Percentiles rank a stretch among this genome's conserved stretches.
Evolutionary conservation across 2,113 vertebrate genomes (phyloP).

Genomic region (cat (Felis catus)): DNA sequence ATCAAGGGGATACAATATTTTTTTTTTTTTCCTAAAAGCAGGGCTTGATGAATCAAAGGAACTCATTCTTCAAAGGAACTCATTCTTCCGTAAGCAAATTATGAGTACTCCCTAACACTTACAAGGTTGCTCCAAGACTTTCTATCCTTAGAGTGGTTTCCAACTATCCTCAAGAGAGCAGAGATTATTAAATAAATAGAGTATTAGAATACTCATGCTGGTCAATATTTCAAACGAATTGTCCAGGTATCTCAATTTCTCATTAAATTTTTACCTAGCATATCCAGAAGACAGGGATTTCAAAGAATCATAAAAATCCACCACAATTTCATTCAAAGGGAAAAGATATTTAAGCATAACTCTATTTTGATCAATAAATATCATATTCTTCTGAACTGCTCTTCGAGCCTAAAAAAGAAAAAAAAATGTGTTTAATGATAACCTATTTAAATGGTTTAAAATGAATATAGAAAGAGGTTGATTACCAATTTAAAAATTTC

Average conservation of each 20-base stretch:
- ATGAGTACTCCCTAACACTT: not conserved
- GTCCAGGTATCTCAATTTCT: not conserved
- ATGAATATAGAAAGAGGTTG: not conserved
- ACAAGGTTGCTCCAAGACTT: not conserved
- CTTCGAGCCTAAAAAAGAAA: slow-evolving; percentile 87
- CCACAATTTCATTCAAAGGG: slow-evolving; percentile 96
- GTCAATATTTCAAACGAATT: not conserved
- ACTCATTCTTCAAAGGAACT: not conserved
- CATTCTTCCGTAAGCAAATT: not conserved
- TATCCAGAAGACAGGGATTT: slow-evolving; percentile 98
- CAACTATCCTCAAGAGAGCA: not conserved
- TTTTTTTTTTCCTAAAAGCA: not conserved
- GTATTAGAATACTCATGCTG: not conserved
- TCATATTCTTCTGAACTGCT: slow-evolving; percentile 93
- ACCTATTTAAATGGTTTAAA: not conserved
- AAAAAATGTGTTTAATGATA: slow-evolving; percentile 9
- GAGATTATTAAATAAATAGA: not conserved
- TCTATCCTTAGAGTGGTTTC: not conserved
- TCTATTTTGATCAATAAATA: slow-evolving; percentile 94
- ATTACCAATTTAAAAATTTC: not conserved
- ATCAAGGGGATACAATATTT: not conserved
- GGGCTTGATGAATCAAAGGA: not conserved
- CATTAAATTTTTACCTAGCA: slow-evolving; percentile 89
- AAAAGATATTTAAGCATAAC: slow-evolving; percentile 96
- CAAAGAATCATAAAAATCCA: slow-evolving; percentile 97